Base-by-base conservation (phyloP, 2,888 invertebrate genomes). In the Dicyrtoma fusca region DNA sequence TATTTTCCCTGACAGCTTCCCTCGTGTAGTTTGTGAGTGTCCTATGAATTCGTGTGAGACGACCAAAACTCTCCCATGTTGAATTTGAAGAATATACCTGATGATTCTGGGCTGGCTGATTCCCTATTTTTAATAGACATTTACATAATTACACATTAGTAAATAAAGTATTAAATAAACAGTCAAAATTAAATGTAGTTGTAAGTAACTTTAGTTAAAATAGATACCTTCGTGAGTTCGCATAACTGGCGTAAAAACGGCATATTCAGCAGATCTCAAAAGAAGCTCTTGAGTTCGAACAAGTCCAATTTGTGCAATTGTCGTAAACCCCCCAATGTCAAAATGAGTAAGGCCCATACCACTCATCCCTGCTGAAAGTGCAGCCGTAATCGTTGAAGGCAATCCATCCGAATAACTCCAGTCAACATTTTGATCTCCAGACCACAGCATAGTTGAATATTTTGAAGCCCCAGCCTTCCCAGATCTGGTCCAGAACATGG, bases 351-450 rank as follows among this genome's bases (percentile, higher is more conserved):
- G 49, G 4, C 81, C 81, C 74, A 79, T 79, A 13, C 81, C 81
- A 57, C 76, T 76, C 72, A 81, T 57, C 6, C 74, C 77, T 47
- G 81, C 71, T 13, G 75, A 79, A 8, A 81, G 74, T 1, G 79
- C 81, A 21, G 76, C 77, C 8, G 74, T 74, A 21, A 81, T 73
- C n/a, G 79, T 79, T 10, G 79, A 75, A 0, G 78, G 76, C 13
- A 81, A 51, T 1, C 81, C 81, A 63, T 81, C 81, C 1, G 76
- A 76, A 1, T 66, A 71, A 2, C 79, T 74, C 78, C 79, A 81
- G 74, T 81, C 80, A 0, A 81, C 81, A 69, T 79, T 81, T 71
- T 81, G 81, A 68, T 81, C 81, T 0, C 81, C 81, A n/a, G 77
- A 78, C 81, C 81, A 81, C 0, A 76, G 62, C 71, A 81, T 72